These are phyloP conservation scores for Drosophila melanosoma DNA, from an alignment of 2,888 invertebrate genomes.

Conservation along the genomic window DNA sequence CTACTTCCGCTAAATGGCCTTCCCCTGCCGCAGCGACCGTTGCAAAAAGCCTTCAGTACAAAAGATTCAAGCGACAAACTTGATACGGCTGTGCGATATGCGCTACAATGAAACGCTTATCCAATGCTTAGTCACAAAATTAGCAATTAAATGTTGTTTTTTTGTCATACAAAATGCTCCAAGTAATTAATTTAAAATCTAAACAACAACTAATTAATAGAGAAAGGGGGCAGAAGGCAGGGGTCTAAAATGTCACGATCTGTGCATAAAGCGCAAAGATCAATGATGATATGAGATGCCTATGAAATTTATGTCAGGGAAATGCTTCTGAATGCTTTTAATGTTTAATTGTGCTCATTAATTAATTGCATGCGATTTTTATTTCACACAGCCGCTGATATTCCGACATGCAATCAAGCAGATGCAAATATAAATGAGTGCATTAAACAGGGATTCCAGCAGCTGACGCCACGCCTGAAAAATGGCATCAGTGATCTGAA, in stretches of 20 bases:
- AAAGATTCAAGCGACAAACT: slow-evolving; percentile 65
- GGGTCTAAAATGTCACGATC: slow-evolving; percentile 67
- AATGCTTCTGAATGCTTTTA: slow-evolving; percentile 11
- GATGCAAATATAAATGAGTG: slow-evolving; percentile 88
- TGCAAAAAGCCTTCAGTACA: slow-evolving; percentile 60
- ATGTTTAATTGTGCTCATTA: background rate
- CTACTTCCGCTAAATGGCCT: slow-evolving; percentile 65
- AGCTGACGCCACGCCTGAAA: slow-evolving; percentile 84
- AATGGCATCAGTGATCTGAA: slow-evolving; percentile 82
- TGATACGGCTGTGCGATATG: slow-evolving; percentile 52
- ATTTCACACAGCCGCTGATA: slow-evolving; percentile 78
- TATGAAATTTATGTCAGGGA: slow-evolving; percentile 63
- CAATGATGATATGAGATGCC: slow-evolving; percentile 43
- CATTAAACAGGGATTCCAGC: slow-evolving; percentile 86
- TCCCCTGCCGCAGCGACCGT: slow-evolving; percentile 43
- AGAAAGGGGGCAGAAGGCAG: background rate
- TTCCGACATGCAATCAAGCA: slow-evolving; percentile 87
- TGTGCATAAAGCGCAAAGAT: slow-evolving; percentile 62
- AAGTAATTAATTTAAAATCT: slow-evolving; percentile 34
- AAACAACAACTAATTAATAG: slow-evolving; percentile 47
- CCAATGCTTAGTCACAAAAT: slow-evolving; percentile 34
- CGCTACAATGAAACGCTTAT: slow-evolving; percentile 31
- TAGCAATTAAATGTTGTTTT: slow-evolving; percentile 53
- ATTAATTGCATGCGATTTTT: slow-evolving; percentile 8
- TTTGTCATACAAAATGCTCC: slow-evolving; percentile 42